phyloP scores from a whole-genome alignment of 1,140 invertebrate genomes.

The Pachyrhynchus sulphureomaculatus region DNA sequence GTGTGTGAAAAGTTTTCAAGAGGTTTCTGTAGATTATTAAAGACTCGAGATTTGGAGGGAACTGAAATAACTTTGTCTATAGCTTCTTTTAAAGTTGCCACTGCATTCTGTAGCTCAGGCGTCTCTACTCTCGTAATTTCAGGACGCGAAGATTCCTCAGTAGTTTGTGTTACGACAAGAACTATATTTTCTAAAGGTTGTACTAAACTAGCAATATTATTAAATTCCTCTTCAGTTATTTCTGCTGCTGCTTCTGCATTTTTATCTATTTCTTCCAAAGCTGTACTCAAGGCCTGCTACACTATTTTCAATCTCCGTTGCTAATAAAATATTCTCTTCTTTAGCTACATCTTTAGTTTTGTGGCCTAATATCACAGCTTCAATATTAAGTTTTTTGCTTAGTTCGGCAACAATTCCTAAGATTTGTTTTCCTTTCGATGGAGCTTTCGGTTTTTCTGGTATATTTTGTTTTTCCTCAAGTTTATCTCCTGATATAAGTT shows the following conservation, averaged over 20 bases:
- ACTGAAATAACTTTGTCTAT: constrained; percentile 12
- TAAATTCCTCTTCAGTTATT: constrained; percentile 8
- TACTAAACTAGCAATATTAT: constrained; percentile 7
- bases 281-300: neutral
- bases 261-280: neutral
- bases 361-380: constrained; percentile 16
- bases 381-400: constrained; percentile 27
- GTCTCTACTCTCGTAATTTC: constrained; percentile 11
- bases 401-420: constrained; percentile 21
- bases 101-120: constrained; percentile 16
- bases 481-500: neutral
- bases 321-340: constrained; percentile 2
- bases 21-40: too few species aligned
- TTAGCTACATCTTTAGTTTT: neutral
- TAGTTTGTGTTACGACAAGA: constrained; percentile 9
- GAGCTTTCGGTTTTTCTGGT: neutral
- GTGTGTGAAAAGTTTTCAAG: too few species aligned
- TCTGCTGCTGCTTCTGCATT: neutral
- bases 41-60: neutral
- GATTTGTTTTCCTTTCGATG: constrained; percentile 14
- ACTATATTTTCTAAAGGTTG: constrained; percentile 20
- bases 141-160: neutral
- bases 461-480: neutral
- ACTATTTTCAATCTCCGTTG: constrained; percentile 1
- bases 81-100: constrained; percentile 15